Conservation (phyloP, 2,888 invertebrate genomes). For the Troides helena region DNA sequence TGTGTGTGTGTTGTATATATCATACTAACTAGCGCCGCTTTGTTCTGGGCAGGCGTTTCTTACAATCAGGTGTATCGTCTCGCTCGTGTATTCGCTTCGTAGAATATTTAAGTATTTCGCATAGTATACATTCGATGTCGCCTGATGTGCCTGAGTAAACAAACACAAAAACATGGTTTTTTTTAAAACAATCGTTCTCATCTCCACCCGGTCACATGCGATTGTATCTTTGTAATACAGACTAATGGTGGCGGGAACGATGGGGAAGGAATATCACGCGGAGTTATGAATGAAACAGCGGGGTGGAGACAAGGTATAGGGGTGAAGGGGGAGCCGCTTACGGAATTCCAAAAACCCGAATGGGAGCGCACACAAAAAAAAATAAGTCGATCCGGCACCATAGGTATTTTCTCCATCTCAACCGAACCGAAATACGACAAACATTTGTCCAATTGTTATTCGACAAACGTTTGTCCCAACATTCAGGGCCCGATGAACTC, state of each 20-base stretch:
- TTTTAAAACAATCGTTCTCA: conserved; percentile 55
- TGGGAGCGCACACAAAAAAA: conserved; percentile 51
- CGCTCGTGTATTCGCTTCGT: too few species aligned
- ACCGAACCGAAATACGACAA: conserved; percentile 29
- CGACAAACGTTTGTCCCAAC: neutral
- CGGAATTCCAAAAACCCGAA: conserved; percentile 77
- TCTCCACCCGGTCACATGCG: conserved; percentile 60
- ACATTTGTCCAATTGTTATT: conserved; percentile 23
- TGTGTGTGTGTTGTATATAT: too few species aligned
- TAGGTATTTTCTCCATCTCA: conserved; percentile 43
- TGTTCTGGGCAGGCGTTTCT: too few species aligned
- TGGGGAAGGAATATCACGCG: conserved; percentile 48
- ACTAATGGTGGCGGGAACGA: conserved; percentile 35
- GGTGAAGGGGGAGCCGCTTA: conserved; percentile 34
- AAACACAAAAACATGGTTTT: conserved; percentile 45
- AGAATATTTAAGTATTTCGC: too few species aligned
- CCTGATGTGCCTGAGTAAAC: conserved; percentile 41
- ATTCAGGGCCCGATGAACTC: neutral
- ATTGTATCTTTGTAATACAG: conserved; percentile 37
- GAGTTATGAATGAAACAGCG: conserved; percentile 71
- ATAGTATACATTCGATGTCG: conserved; percentile 43
- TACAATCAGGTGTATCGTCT: too few species aligned
- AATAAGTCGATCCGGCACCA: conserved; percentile 60
- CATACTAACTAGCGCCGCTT: too few species aligned
- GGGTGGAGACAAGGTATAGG: conserved; percentile 38